Conservation (phyloP, 2,797 vertebrate genomes). For the Sebastes reedi region DNA sequence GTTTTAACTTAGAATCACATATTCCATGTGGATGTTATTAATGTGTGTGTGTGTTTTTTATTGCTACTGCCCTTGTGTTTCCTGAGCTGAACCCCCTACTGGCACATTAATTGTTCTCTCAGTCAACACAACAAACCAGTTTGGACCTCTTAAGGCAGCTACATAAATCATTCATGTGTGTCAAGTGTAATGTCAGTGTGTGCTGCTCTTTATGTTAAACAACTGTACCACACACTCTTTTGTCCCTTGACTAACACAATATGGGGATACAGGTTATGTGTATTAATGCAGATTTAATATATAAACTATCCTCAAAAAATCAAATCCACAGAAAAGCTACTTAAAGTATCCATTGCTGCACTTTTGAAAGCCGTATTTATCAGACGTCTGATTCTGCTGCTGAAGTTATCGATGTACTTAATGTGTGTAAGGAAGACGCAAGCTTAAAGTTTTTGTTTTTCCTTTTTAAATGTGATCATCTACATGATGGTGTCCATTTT, state of each 20-base stretch:
- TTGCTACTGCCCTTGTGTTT: conserved; percentile 5
- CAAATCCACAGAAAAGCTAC: background rate
- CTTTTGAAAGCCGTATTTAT: conserved; percentile 37
- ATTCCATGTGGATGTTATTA: background rate
- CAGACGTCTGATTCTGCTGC: conserved; percentile 31
- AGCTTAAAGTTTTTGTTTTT: conserved; percentile 7
- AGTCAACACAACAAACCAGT: conserved; percentile 15
- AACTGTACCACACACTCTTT: background rate
- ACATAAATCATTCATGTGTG: conserved; percentile 24
- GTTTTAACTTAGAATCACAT: conserved; percentile 10
- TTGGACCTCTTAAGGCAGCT: conserved; percentile 54
- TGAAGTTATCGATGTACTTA: conserved; percentile 2
- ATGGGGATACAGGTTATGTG: background rate
- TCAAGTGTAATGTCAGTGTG: conserved; percentile 13
- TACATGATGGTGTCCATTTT: conserved; percentile 6
- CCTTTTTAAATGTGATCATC: conserved; percentile 6
- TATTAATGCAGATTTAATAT: background rate
- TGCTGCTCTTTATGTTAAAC: conserved; percentile 18
- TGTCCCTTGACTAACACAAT: background rate
- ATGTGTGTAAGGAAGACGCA: background rate
- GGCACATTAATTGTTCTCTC: background rate
- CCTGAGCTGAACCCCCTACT: conserved; percentile 1
- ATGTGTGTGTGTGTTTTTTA: background rate
- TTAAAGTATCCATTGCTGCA: conserved; percentile 26
- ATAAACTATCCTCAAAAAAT: background rate